Base-by-base conservation (phyloP, 2,797 vertebrate genomes). In the Brachyalestes nurse region DNA sequence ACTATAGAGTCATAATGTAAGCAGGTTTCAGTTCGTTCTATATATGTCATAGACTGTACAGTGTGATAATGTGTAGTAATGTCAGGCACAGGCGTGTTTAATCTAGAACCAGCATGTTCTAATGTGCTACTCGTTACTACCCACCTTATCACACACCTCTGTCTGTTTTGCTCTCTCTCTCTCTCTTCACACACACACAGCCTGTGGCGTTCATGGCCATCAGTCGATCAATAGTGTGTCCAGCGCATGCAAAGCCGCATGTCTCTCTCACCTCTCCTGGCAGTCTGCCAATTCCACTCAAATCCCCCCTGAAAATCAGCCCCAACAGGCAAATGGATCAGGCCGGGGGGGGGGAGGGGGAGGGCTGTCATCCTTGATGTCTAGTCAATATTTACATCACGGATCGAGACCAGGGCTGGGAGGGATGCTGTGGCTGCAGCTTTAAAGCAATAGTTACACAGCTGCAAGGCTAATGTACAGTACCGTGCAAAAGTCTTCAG, bases 301-400 rank as follows among this genome's bases (percentile, higher is more conserved):
- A 13, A 16, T 45, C 64, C 38, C 3, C 80, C 81, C 79, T 64
- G 76, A 87, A 85, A 75, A 88, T 88, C 73, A 17, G 78, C 87
- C 87, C 89, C 86, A 90, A 88, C 81, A 90, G 85, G 86, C 86
- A 90, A 91, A 91, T 90, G 84, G 90, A 91, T 91, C 81, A 88
- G 83, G 78, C 42, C 1, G 45, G 47, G n/a, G 80, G 83, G 86
- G 79, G 80, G 83, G 86, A 80, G 90, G 88, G 78, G 85, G 83
- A 86, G 87, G 87, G 87, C 86, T 87, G 86, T 79, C 90, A 90
- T 87, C 88, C 91, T 88, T 91, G 89, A 92, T 91, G 89, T 91
- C 79, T 87, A 91, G 90, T 89, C 89, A 92, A 90, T 92, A 90
- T 92, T 92, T 90, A 89, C 84, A 79, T 84, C 81, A 74, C 76